A percentile compares a stretch with the other conserved stretches of the same genome.
Conservation (phyloP, 2,113 vertebrate genomes). For the Lathamus discolor region DNA sequence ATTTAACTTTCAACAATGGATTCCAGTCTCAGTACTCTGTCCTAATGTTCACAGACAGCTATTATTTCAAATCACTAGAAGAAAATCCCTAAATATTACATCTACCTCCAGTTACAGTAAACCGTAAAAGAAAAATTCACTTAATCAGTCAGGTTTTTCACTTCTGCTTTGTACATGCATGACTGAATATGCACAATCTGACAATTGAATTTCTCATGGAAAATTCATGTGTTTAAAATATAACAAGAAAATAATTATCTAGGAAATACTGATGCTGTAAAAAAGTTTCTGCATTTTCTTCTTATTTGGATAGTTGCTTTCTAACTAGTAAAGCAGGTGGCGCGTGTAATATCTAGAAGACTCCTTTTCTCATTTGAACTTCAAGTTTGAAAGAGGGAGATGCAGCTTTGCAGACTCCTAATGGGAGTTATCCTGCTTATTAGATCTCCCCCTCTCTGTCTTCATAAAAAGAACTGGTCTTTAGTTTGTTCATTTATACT, state of each 20-base stretch:
- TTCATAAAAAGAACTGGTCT: background rate
- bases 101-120: slow-evolving; percentile 78
- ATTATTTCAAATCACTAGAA: slow-evolving; percentile 27
- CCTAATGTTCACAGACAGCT: background rate
- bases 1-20: background rate
- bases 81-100: slow-evolving; percentile 56
- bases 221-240: background rate
- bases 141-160: slow-evolving; percentile 60
- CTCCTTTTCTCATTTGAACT: background rate
- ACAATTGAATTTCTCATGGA: background rate
- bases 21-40: background rate
- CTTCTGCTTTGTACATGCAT: background rate
- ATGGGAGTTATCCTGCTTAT: background rate
- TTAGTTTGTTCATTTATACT: background rate
- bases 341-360: background rate
- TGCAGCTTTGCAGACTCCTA: background rate
- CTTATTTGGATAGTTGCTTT: background rate
- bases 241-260: background rate
- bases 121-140: slow-evolving; percentile 67
- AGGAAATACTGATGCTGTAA: background rate
- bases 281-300: background rate
- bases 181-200: background rate
- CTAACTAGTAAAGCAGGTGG: background rate
- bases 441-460: background rate
- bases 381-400: background rate